phyloP scores from a whole-genome alignment of 2,888 invertebrate species.

The Lampropteryx suffumata region DNA sequence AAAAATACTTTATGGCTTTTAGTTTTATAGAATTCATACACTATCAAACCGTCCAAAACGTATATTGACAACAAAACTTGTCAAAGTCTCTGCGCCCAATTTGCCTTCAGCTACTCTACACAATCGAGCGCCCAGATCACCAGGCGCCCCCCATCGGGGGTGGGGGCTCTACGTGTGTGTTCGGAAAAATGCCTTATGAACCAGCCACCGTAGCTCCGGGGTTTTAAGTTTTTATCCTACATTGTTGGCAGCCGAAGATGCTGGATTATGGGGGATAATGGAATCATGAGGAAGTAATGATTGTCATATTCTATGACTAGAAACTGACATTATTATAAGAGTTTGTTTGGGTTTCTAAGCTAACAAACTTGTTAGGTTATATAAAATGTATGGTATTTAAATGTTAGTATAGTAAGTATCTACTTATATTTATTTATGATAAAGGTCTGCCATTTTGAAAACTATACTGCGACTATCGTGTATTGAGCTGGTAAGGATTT shows the following conservation, averaged over 20 bases:
- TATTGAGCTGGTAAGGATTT: too few relatives aligned
- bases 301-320: not conserved
- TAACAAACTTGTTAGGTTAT: too few relatives aligned
- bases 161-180: conserved; percentile 63
- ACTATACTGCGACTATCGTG: too few relatives aligned
- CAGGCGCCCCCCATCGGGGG: conserved; percentile 41
- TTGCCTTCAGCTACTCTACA: conserved; percentile 51
- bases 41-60: too few relatives aligned
- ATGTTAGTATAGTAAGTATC: too few relatives aligned
- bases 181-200: conserved; percentile 82
- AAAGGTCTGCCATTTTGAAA: too few relatives aligned
- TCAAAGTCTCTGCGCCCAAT: conserved; percentile 40
- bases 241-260: conserved; percentile 30
- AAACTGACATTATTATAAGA: not conserved
- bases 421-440: too few relatives aligned
- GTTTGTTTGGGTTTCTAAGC: too few relatives aligned
- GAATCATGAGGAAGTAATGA: conserved; percentile 23
- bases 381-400: too few relatives aligned
- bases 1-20: too few relatives aligned
- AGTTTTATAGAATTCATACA: too few relatives aligned
- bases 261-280: conserved; percentile 48
- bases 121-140: conserved; percentile 72
- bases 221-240: conserved; percentile 61
- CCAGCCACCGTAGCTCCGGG: conserved; percentile 47
- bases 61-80: not conserved